phyloP scores from a whole-genome alignment of 2,888 invertebrate species.

The Pycnomerus fuliginosus region DNA sequence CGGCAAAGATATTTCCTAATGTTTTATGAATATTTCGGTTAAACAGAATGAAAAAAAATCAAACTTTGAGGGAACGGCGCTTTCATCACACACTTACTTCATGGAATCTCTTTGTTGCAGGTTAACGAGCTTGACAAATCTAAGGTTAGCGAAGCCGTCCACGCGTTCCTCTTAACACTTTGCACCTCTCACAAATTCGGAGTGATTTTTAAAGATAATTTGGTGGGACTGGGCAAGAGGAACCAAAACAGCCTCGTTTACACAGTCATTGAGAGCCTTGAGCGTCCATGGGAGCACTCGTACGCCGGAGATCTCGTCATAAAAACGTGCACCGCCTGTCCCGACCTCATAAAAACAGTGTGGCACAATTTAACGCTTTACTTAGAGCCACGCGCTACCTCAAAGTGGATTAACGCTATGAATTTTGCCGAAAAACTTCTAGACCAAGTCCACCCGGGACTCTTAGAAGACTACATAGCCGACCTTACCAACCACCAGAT shows the following conservation, averaged over 20 bases:
- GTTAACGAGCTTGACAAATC: conserved; percentile 52
- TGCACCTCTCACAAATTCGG: conserved; percentile 77
- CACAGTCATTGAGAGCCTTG: conserved; percentile 64
- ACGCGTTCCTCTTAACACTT: conserved; percentile 70
- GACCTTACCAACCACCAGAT: conserved; percentile 30
- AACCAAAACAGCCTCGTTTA: conserved; percentile 61
- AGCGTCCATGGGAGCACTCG: conserved; percentile 69
- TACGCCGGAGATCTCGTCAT: conserved; percentile 64
- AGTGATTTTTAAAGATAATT: conserved; percentile 71
- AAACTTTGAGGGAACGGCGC: too few relatives aligned
- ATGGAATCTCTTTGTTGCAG: too few relatives aligned
- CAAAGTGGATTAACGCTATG: conserved; percentile 57
- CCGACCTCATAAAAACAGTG: conserved; percentile 68
- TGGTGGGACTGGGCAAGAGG: conserved; percentile 61
- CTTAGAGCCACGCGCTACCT: conserved; percentile 61
- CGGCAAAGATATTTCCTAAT: too few relatives aligned
- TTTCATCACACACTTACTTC: too few relatives aligned
- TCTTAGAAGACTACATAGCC: conserved; percentile 23
- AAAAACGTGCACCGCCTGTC: conserved; percentile 66
- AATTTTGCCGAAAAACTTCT: conserved; percentile 55
- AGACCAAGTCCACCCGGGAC: conserved; percentile 55
- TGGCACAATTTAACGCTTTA: conserved; percentile 60
- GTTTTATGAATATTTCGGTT: too few relatives aligned
- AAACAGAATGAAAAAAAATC: too few relatives aligned
- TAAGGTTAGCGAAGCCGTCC: conserved; percentile 59